phyloP scores from a whole-genome alignment of 2,888 invertebrate species.

The Gymnoscelis rufifasciata region DNA sequence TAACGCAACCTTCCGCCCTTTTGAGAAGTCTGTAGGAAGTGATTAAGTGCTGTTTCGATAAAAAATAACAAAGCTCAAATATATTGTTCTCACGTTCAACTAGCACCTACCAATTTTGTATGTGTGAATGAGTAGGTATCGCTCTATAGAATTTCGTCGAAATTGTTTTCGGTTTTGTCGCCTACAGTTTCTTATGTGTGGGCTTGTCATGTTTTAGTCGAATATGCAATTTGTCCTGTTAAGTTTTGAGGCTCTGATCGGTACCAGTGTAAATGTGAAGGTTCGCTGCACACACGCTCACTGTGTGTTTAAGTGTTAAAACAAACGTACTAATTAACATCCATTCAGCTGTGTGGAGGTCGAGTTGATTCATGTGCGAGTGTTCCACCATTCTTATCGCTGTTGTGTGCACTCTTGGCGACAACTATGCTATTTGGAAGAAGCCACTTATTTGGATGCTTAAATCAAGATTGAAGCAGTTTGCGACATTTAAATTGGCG shows the following conservation, averaged over 20 bases:
- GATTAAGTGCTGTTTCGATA: conserved; percentile 65
- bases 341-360: conserved; percentile 69
- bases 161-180: conserved; percentile 32
- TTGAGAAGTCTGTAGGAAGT: conserved; percentile 68
- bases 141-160: conserved; percentile 31
- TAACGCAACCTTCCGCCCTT: conserved; percentile 74
- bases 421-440: conserved; percentile 46
- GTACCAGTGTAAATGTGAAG: conserved; percentile 49
- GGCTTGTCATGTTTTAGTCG: conserved; percentile 19
- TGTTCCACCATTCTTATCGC: conserved; percentile 54
- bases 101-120: conserved; percentile 49
- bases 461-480: conserved; percentile 12
- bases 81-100: conserved; percentile 61
- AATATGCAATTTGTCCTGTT: conserved; percentile 38
- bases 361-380: conserved; percentile 55
- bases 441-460: conserved; percentile 32
- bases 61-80: conserved; percentile 60
- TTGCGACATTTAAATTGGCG: background rate
- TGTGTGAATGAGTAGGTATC: conserved; percentile 49
- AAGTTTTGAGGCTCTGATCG: conserved; percentile 43
- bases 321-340: conserved; percentile 74
- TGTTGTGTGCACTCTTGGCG: conserved; percentile 44
- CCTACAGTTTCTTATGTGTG: conserved; percentile 24
- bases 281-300: conserved; percentile 38
- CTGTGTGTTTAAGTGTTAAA: conserved; percentile 56